Base-by-base conservation (phyloP, 1,140 invertebrate species). In the Drusus annulatus region DNA sequence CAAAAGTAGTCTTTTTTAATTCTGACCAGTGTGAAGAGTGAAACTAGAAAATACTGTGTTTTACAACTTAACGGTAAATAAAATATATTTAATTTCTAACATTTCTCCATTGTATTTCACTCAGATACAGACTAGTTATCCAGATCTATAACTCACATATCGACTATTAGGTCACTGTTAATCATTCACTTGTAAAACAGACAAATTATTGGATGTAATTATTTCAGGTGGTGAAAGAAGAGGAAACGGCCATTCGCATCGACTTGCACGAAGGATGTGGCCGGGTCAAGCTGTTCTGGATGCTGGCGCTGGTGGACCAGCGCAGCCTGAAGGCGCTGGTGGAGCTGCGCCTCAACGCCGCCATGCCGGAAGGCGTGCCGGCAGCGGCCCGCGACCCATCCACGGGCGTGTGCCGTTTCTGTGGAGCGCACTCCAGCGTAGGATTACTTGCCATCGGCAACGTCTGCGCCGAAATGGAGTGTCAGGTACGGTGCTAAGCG, bases 201-300 rank as follows among this genome's bases (percentile, higher is more conserved):
- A 4, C 8, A 36, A 36, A 3, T 36, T 2, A 36, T 7, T 7
- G 2, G 5, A 36, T 7, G 2, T 36, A 36, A 36, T 36, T 36
- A 36, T 36, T 36, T 36, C 31, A 91, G 90, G 93, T 97, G 0
- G 98, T 98, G 87, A 98, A 98, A 88, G 97, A 98, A 85, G 97
- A 98, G 86, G 96, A 98, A 86, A 96, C 98, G 86, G 96, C 97
- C 0, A 96, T 97, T 60, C 92, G 97, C 69, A 96, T 99, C 0
- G 97, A 99, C 87, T 91, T 98, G 13, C 98, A 99, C 86, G 98
- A 99, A 88, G 97, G 97, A 0, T 99, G 98, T 86, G 97, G 97
- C 0, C 91, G 98, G 68, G 98, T 96, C 0, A 99, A 99, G 86
- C 89, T 99, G 2, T 98, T 98, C 87, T 99, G 97, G 97, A 90